Evolutionary conservation across 2,797 vertebrate species (phyloP).

Genomic region (Zalophus californianus): DNA sequence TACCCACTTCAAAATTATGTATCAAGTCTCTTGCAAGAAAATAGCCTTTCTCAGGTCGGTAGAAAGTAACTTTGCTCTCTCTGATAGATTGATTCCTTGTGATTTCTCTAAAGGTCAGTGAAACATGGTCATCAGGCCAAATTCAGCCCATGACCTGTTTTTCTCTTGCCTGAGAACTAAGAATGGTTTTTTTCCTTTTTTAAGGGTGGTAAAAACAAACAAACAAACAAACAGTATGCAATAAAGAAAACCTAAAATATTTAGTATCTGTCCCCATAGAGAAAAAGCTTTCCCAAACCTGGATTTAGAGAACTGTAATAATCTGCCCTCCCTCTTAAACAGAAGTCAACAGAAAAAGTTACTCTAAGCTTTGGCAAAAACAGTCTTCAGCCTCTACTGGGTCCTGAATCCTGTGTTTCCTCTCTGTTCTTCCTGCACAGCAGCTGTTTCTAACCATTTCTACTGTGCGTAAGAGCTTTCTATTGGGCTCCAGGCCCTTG

Average conservation of each 20-base stretch:
- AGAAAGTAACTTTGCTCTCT: not conserved
- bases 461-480: not conserved
- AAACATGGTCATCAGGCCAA: not conserved
- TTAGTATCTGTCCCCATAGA: too few relatives aligned
- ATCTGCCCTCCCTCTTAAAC: not conserved
- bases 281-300: not conserved
- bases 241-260: not conserved
- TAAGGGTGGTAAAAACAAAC: not conserved
- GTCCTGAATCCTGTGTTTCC: not conserved
- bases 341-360: not conserved
- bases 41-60: not conserved
- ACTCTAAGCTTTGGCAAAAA: not conserved
- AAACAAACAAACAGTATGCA: not conserved
- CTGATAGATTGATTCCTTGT: not conserved
- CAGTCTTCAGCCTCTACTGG: accelerated
- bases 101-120: not conserved
- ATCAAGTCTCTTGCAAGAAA: not conserved
- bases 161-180: not conserved
- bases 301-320: not conserved
- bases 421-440: not conserved
- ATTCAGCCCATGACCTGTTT: not conserved
- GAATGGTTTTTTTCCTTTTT: not conserved
- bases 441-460: not conserved
- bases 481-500: not conserved
- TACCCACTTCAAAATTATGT: not conserved